Evolutionary conservation across 1,140 invertebrate genomes (phyloP), one percentile per base, ranked within the genome.

Genomic region (Trachymyrmex cornetzi): DNA sequence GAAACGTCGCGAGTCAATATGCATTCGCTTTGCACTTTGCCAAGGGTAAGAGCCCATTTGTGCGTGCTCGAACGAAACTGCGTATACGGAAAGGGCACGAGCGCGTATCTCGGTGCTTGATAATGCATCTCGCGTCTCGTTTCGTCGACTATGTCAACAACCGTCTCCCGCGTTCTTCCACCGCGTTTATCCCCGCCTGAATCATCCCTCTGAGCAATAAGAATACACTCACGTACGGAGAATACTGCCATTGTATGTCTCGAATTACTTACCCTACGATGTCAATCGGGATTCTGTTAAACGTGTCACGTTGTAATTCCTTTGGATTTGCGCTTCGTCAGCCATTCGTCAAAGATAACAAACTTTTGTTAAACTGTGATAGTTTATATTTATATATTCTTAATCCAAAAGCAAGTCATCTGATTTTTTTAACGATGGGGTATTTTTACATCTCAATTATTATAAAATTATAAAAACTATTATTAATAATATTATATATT

Each of bases 1-100:
- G 80, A 84, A 75, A 74, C 53, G 80, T 84, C 69, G 80, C 55
- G 38, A 75, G 69, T 84, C 80, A 84, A 84, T 75, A 84, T 30
- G 38, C 69, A 61, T 61, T 74, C 69, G 80, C 69, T 84, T 81
- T 57, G 77, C 77, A 38, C 80, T 72, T 82, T 50, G 57, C 27
- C 57, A 57, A 61, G 27, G 69, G 80, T 84, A 61, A 74, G 69
- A 75, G 38, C 80, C 55, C 80, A 84, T 84, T 84, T 84, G 38
- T 61, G 80, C 69, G 69, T 75, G 69, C 63, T 84, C 55, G 34
- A 30, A 74, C 34, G 66, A 44, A 57, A 30, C 66, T 22, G 67
- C 67, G 80, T 34, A 34, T 5, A 67, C 38, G 67, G n/a, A 34
- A 48, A 9, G n/a, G 67, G 24, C 19, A 27, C 67, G 38, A 48